Evolutionary conservation across 2,888 invertebrate species (phyloP).

Genomic region (Sabatieria punctata): DNA sequence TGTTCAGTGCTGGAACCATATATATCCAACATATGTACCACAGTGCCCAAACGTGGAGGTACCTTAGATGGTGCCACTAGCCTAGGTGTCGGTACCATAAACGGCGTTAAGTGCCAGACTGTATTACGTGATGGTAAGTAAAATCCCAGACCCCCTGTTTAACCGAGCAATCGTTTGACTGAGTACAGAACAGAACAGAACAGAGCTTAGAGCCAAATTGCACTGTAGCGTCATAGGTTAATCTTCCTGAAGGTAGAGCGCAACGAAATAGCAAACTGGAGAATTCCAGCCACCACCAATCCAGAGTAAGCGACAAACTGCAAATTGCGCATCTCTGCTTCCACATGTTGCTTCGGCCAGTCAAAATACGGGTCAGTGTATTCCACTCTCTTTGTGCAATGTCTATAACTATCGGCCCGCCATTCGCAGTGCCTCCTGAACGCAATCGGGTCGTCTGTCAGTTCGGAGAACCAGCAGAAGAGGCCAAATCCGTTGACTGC

Average conservation of each 20-base stretch:
- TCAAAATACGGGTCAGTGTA: not conserved
- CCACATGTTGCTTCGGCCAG: not conserved
- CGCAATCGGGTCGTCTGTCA: not conserved
- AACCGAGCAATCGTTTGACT: too few relatives aligned
- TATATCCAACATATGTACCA: too few relatives aligned
- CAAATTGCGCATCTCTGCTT: not conserved
- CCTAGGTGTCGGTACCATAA: too few relatives aligned
- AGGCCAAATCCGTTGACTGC: conserved; percentile 3
- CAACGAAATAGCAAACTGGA: not conserved
- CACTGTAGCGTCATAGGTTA: too few relatives aligned
- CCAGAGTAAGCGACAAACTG: not conserved
- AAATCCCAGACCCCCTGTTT: too few relatives aligned
- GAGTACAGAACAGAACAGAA: too few relatives aligned
- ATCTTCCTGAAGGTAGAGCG: not conserved
- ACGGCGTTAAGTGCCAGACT: too few relatives aligned
- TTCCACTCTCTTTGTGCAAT: not conserved
- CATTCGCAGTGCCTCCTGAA: not conserved
- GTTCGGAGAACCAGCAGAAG: conserved; percentile 1
- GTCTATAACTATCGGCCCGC: not conserved
- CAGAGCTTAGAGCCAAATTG: too few relatives aligned
- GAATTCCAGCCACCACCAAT: not conserved
- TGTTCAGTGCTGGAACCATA: too few relatives aligned
- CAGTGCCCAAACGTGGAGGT: too few relatives aligned
- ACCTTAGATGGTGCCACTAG: too few relatives aligned
- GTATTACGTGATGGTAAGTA: too few relatives aligned